A percentile compares a stretch with the other conserved stretches of the same genome.
Evolutionary conservation across 37 sponge, comb jelly and placozoan genomes (phyloP).

Genomic region (Petrosia ficiformis): DNA sequence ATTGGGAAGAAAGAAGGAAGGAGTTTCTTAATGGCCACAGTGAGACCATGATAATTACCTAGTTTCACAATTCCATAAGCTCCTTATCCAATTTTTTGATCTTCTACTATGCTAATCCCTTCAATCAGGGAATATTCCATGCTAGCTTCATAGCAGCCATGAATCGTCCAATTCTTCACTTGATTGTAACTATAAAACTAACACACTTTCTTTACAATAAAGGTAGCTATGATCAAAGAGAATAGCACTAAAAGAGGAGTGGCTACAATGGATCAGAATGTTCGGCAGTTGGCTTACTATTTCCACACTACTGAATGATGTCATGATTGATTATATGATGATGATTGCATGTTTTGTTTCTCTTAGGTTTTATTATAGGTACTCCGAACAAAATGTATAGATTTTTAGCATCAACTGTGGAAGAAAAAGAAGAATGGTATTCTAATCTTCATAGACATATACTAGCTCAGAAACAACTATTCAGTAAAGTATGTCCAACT

Average conservation of each 20-base stretch:
- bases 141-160: too few relatives aligned
- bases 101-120: slow-evolving; percentile 26
- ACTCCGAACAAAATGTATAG: slow-evolving; percentile 56
- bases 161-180: too few relatives aligned
- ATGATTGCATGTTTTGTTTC: not conserved
- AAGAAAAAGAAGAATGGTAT: slow-evolving; percentile 66
- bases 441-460: slow-evolving; percentile 44
- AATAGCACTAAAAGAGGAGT: too few relatives aligned
- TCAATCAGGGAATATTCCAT: slow-evolving; percentile 36
- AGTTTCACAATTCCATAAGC: slow-evolving; percentile 51
- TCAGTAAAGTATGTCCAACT: slow-evolving; percentile 42
- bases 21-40: slow-evolving; percentile 51
- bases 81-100: slow-evolving; percentile 35
- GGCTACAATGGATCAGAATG: too few relatives aligned
- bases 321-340: too few relatives aligned
- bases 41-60: slow-evolving; percentile 30
- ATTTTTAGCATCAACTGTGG: slow-evolving; percentile 41
- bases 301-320: too few relatives aligned
- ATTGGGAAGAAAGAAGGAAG: slow-evolving; percentile 32
- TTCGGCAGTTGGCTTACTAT: too few relatives aligned
- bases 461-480: slow-evolving; percentile 63
- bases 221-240: too few relatives aligned
- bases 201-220: too few relatives aligned
- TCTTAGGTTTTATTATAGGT: slow-evolving; percentile 65
- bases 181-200: too few relatives aligned